Conservation (phyloP, 2,888 invertebrate genomes). For the Aspidapion aeneum region DNA sequence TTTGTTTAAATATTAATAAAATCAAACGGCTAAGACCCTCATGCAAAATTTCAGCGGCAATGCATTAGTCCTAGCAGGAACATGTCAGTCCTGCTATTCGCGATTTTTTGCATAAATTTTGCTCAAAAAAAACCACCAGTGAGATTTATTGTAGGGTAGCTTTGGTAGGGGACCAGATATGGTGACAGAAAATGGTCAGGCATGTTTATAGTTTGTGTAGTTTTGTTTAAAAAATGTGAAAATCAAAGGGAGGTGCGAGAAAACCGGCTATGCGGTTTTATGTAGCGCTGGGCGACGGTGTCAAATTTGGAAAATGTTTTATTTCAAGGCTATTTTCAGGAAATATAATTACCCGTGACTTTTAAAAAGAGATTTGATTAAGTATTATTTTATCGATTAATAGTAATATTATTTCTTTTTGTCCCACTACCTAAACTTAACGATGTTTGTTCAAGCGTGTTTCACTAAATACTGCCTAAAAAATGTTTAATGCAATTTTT, state of each 20-base stretch:
- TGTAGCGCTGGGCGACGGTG: not conserved
- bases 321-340: no score
- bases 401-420: no score
- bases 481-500: no score
- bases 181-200: conserved; percentile 48
- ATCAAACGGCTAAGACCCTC: no score
- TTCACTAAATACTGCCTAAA: no score
- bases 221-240: not conserved
- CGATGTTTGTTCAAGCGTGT: no score
- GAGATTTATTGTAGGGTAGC: conserved; percentile 16
- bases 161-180: conserved; percentile 32
- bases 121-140: conserved; percentile 20
- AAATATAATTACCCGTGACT: no score
- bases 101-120: conserved; percentile 23
- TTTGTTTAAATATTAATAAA: no score
- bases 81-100: conserved; percentile 34
- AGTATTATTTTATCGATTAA: no score
- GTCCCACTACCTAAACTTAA: no score
- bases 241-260: not conserved
- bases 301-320: not conserved
- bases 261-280: not conserved
- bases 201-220: conserved; percentile 19
- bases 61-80: conserved; percentile 37
- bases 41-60: conserved; percentile 34
- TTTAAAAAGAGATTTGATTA: no score